Evolutionary conservation across 2,888 invertebrate species (phyloP).

Genomic region (Drosophila tanythrix): DNA sequence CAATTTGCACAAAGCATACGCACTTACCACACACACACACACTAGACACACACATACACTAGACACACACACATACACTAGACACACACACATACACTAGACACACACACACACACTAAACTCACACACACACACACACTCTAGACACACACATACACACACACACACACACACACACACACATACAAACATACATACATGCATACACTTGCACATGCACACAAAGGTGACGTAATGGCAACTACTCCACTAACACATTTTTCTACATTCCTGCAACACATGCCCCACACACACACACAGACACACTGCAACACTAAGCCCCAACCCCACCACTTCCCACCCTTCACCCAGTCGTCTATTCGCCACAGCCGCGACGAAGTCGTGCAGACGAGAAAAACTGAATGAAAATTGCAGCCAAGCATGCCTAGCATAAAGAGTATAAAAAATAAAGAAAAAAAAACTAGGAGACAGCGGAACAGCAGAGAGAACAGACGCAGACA

Average conservation of each 20-base stretch:
- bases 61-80: conserved; percentile 4
- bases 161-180: conserved; percentile 1
- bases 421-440: conserved; percentile 38
- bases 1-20: background rate
- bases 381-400: conserved; percentile 48
- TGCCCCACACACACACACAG: conserved; percentile 7
- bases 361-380: conserved; percentile 20
- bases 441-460: conserved; percentile 10
- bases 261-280: conserved; percentile 83
- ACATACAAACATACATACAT: conserved; percentile 20
- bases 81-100: conserved; percentile 10
- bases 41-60: background rate
- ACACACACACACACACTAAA: conserved; percentile 6
- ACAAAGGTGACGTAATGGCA: conserved; percentile 84
- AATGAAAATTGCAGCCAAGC: conserved; percentile 60
- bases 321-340: background rate
- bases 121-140: conserved; percentile 3
- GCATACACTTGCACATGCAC: conserved; percentile 33
- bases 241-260: conserved; percentile 85
- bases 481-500: conserved; percentile 15
- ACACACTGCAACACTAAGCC: background rate
- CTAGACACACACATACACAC: conserved; percentile 10
- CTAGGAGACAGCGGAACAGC: conserved; percentile 29
- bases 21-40: conserved; percentile 2
- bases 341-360: conserved; percentile 24